Evolutionary conservation across 1,140 invertebrate genomes (phyloP).

Genomic region (Drosophila equinoxialis): DNA sequence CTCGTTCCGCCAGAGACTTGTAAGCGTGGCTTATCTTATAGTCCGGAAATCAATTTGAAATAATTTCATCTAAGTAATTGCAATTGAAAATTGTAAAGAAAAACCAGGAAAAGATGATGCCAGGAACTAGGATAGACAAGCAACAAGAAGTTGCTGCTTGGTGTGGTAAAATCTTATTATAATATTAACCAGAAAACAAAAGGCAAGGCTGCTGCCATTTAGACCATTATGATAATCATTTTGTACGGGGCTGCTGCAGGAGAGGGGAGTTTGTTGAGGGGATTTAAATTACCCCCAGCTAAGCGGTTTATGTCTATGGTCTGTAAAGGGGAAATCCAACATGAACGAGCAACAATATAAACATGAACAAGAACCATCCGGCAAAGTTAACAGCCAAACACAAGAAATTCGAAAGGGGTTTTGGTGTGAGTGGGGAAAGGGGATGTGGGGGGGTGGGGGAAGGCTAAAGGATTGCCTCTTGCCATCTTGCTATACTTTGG

Average conservation of each 20-base stretch:
- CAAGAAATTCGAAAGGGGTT: neutral
- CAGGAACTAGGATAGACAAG: slow-evolving; percentile 7
- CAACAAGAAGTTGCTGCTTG: slow-evolving; percentile 12
- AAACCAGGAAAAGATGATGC: neutral
- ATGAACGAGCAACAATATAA: slow-evolving; percentile 23
- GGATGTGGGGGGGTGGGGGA: neutral
- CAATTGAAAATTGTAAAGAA: neutral
- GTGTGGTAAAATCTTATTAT: slow-evolving; percentile 10
- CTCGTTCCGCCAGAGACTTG: neutral
- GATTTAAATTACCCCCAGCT: slow-evolving; percentile 75
- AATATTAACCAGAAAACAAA: slow-evolving; percentile 13
- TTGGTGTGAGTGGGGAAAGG: too few relatives aligned
- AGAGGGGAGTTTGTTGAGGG: slow-evolving; percentile 53
- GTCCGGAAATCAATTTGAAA: neutral
- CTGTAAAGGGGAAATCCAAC: slow-evolving; percentile 26
- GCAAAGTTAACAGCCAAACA: slow-evolving; percentile 19
- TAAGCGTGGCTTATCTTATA: neutral
- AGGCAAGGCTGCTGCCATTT: slow-evolving; percentile 14
- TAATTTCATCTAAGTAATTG: slow-evolving; percentile 5
- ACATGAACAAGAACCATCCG: slow-evolving; percentile 43
- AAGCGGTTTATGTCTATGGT: slow-evolving; percentile 65
- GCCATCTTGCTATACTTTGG: slow-evolving; percentile 1
- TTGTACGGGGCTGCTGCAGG: slow-evolving; percentile 65
- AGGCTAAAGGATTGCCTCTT: slow-evolving; percentile 3
- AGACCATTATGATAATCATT: slow-evolving; percentile 66